Conservation (phyloP, 2,113 vertebrate genomes). For the Promerops cafer region DNA sequence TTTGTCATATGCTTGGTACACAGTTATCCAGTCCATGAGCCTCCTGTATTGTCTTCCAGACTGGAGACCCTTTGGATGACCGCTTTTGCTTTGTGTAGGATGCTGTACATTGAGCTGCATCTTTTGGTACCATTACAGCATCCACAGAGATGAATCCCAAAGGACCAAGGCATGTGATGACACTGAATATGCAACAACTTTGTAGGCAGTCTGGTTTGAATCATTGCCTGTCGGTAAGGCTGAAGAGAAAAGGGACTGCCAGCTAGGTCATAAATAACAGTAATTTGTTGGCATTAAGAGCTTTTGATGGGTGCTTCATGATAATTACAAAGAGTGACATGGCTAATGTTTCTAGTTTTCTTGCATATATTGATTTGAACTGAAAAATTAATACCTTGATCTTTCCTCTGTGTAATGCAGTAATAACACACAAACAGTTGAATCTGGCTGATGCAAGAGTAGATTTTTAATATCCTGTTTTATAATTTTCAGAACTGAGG, state of each 20-base stretch:
- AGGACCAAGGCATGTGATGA: fast-evolving
- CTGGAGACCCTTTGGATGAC: neutral
- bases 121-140: neutral
- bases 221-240: neutral
- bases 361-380: neutral
- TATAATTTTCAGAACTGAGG: neutral
- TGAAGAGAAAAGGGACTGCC: neutral
- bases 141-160: neutral
- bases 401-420: neutral
- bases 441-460: neutral
- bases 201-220: neutral
- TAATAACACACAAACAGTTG: neutral
- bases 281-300: neutral
- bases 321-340: neutral
- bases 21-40: neutral
- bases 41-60: fast-evolving
- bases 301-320: neutral
- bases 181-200: neutral
- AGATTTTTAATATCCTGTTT: neutral
- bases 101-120: fast-evolving
- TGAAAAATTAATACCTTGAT: neutral
- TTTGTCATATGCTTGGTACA: neutral
- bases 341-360: neutral
- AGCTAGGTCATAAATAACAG: neutral
- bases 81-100: neutral